These are phyloP conservation scores for Microctenopoma steveboyesi DNA, from an alignment of 2,797 vertebrate species.

Conservation along the genomic window DNA sequence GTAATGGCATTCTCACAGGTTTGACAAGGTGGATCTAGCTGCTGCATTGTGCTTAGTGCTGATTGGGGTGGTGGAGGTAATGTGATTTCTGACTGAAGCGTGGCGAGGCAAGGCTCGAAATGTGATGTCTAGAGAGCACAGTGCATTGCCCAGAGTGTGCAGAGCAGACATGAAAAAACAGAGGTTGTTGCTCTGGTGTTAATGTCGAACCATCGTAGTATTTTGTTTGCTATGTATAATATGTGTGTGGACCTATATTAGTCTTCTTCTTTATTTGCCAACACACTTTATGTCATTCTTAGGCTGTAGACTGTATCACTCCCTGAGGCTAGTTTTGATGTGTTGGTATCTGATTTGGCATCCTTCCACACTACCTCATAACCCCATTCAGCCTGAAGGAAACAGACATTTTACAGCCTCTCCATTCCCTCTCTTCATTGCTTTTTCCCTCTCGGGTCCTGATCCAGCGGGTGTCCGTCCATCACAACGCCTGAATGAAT, in stretches of 20 bases:
- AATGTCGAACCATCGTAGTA: constrained; percentile 27
- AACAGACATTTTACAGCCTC: constrained; percentile 54
- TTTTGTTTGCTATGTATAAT: constrained; percentile 14
- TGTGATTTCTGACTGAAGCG: constrained; percentile 65
- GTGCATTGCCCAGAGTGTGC: constrained; percentile 43
- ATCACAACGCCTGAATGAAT: constrained; percentile 64
- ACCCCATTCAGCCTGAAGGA: constrained; percentile 62
- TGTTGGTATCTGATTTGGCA: constrained; percentile 71
- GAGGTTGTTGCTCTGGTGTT: constrained; percentile 29
- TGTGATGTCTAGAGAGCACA: constrained; percentile 47
- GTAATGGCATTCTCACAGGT: constrained; percentile 55
- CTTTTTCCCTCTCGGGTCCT: constrained; percentile 54
- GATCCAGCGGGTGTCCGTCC: constrained; percentile 64
- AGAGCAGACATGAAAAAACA: constrained; percentile 11
- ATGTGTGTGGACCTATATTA: constrained; percentile 20
- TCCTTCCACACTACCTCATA: constrained; percentile 65
- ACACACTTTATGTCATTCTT: constrained; percentile 49
- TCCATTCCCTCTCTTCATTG: constrained; percentile 51
- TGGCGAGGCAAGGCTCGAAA: constrained; percentile 50
- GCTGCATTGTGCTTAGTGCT: constrained; percentile 54
- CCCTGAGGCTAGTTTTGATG: constrained; percentile 64
- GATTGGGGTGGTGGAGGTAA: constrained; percentile 50
- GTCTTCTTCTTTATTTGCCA: constrained; percentile 57
- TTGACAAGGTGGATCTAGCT: constrained; percentile 57
- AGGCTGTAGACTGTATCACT: constrained; percentile 47